These are phyloP conservation scores for Drosophila subquinaria DNA, from an alignment of 2,888 invertebrate species.

Conservation along the genomic window DNA sequence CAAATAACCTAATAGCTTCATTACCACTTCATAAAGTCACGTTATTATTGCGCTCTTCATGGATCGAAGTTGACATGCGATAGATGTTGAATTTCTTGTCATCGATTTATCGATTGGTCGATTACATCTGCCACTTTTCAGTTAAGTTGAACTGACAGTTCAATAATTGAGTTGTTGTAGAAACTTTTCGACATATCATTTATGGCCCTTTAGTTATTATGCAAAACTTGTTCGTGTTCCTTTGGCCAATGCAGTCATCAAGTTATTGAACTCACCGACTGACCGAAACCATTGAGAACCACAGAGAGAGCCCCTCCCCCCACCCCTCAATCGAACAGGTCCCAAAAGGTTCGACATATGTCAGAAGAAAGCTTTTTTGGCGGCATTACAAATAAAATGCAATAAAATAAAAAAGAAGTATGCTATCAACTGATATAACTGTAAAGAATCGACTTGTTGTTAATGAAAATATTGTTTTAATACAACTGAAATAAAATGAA, in stretches of 20 bases:
- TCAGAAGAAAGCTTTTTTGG: slow-evolving; percentile 57
- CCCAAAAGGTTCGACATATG: slow-evolving; percentile 60
- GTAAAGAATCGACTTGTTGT: slow-evolving; percentile 39
- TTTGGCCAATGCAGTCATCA: slow-evolving; percentile 71
- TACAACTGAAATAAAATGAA: slow-evolving; percentile 31
- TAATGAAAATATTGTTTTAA: slow-evolving; percentile 73
- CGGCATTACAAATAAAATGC: slow-evolving; percentile 46
- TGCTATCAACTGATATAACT: slow-evolving; percentile 28
- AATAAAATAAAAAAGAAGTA: slow-evolving; percentile 18
- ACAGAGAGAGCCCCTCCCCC: not conserved
- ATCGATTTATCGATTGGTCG: slow-evolving; percentile 31
- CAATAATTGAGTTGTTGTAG: slow-evolving; percentile 38
- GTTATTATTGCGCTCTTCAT: slow-evolving; percentile 74
- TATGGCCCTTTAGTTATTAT: slow-evolving; percentile 66
- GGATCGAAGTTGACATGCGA: slow-evolving; percentile 47
- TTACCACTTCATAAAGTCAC: slow-evolving; percentile 84
- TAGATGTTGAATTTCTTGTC: slow-evolving; percentile 35
- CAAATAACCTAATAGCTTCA: slow-evolving; percentile 78
- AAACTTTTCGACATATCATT: slow-evolving; percentile 64
- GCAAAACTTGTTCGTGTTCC: slow-evolving; percentile 76
- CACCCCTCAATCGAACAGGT: slow-evolving; percentile 49
- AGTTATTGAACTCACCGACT: slow-evolving; percentile 79
- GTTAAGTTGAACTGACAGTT: slow-evolving; percentile 7
- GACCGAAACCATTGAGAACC: slow-evolving; percentile 32
- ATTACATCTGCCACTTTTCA: slow-evolving; percentile 65